Percentiles rank a stretch among this genome's conserved stretches.
Conservation (phyloP, 2,113 vertebrate species). For the Epinephelus cyanopodus region DNA sequence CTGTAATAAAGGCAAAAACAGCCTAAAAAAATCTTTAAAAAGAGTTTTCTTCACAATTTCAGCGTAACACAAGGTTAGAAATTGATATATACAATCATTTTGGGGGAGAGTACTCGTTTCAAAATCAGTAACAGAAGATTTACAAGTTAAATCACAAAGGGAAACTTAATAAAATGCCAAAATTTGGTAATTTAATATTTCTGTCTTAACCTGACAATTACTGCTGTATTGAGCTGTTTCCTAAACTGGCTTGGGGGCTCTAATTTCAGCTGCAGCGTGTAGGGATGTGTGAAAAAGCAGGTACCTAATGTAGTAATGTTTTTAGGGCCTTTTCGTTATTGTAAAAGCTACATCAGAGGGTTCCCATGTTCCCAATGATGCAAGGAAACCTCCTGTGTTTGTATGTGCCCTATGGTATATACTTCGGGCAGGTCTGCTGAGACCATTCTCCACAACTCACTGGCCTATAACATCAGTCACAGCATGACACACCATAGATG, state of each 20-base stretch:
- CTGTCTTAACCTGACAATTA: constrained; percentile 3
- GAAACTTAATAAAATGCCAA: no score
- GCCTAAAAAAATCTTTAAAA: no score
- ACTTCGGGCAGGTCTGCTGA: constrained; percentile 40
- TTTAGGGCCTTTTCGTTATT: constrained; percentile 8
- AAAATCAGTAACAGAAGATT: no score
- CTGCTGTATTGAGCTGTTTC: background rate
- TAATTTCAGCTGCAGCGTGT: background rate
- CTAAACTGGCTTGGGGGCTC: background rate
- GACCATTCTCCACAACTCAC: constrained; percentile 28
- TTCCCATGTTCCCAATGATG: background rate
- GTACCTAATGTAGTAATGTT: background rate
- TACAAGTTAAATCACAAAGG: no score
- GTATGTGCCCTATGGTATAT: constrained; percentile 1
- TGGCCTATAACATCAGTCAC: constrained; percentile 47
- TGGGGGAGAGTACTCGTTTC: no score
- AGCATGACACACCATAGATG: constrained; percentile 35
- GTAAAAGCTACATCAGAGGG: background rate
- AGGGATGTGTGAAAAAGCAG: background rate
- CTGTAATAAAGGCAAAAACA: no score
- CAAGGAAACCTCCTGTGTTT: background rate
- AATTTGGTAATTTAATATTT: background rate
- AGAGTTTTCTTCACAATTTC: no score
- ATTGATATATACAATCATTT: no score
- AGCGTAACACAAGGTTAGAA: no score